Base-by-base conservation (phyloP, 2,113 vertebrate genomes). In the Poecilia latipinna region DNA sequence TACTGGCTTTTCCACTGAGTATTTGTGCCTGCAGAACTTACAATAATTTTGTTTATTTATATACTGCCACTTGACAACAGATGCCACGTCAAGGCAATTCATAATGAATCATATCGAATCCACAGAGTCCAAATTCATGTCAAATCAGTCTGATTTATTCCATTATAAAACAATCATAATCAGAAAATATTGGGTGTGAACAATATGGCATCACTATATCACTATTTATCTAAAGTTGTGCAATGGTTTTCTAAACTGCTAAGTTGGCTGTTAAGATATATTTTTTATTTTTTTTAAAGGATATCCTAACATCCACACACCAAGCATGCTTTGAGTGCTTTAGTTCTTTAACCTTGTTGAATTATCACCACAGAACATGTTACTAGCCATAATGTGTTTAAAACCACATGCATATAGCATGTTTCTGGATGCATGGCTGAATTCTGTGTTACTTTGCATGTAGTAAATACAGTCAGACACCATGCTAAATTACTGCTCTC, bases 391-490 rank as follows among this genome's bases (percentile, higher is more conserved):
- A 42, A 1, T 4, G 12, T 15, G 39, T 15, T 15, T 42, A 15
- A 42, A 42, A 42, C 39, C 4, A 3, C 12, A 68, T 4, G 3
- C 2, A 19, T 8, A 48, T 10, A 31, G 28, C 37, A 63, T 68
- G 57, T 74, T 15, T 75, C 28, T 74, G 17, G 75, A 42, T 54
- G 90, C 91, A 89, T 91, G 90, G 90, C 15, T 1, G 91, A 94
- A 93, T 94, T 94, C 93, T 95, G 93, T 86, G 12, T 91, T 92
- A 92, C 93, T 92, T 65, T 57, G 72, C 60, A 78, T 62, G 61
- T 95, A 84, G 92, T 92, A 87, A 87, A 82, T 39, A 8, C 92
- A 92, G 92, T 91, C 93, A 93, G 92, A 94, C 93, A 94, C 93
- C 92, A 91, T 93, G 93, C 93, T 10, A 94, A 13, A 94, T 44